Conservation (phyloP, 2,888 invertebrate genomes). For the Patella pellucida region DNA sequence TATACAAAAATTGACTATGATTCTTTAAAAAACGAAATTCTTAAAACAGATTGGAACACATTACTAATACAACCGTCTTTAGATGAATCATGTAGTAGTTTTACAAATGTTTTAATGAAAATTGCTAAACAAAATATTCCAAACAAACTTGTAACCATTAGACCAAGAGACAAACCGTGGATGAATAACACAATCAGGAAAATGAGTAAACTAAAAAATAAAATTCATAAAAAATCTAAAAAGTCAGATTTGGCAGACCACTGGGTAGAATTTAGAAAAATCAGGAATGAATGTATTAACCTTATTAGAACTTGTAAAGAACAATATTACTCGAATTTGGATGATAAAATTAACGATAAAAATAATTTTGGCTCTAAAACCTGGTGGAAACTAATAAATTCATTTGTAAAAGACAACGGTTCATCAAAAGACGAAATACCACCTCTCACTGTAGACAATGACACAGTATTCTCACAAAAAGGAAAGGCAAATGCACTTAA, state of each 20-base stretch:
- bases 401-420: no score
- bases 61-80: background rate
- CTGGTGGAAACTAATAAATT: no score
- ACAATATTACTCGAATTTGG: no score
- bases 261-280: background rate
- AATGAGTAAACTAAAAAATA: background rate
- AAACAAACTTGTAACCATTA: background rate
- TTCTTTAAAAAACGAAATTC: background rate
- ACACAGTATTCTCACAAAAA: no score
- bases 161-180: background rate
- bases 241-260: background rate
- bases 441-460: no score
- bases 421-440: no score
- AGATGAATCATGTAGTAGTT: background rate
- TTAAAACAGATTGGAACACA: background rate
- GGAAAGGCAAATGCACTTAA: no score
- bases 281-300: constrained; percentile 1
- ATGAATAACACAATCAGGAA: constrained; percentile 2
- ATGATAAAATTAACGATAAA: no score
- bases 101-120: background rate
- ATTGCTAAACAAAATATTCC: constrained; percentile 1
- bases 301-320: no score
- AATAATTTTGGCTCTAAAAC: no score
- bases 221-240: constrained; percentile 3
- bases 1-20: constrained; percentile 2